A percentile compares a stretch with the other conserved stretches of the same genome.
These are phyloP conservation scores for Dromas ardeola DNA, from an alignment of 2,113 vertebrate genomes.

Conservation along the genomic window DNA sequence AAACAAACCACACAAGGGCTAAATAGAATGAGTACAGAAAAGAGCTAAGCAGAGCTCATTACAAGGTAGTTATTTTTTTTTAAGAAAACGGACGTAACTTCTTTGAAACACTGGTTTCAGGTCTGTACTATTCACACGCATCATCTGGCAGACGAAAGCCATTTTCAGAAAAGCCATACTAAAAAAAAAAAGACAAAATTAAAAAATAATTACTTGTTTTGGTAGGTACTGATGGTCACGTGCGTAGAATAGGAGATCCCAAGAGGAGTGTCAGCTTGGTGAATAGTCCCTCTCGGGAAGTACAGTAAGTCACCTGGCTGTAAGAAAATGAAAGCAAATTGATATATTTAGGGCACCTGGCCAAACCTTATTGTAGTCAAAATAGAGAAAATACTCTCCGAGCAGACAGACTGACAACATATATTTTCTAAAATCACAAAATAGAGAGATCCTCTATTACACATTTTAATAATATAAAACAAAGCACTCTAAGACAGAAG, in stretches of 20 bases:
- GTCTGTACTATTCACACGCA: neutral
- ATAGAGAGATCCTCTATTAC: neutral
- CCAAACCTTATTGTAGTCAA: neutral
- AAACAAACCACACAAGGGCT: neutral
- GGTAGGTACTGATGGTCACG: constrained; percentile 91
- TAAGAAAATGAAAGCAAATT: neutral
- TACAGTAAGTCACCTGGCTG: constrained; percentile 91
- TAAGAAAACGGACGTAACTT: neutral
- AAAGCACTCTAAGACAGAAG: neutral
- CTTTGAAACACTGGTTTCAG: neutral
- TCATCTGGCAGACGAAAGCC: neutral
- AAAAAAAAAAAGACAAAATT: neutral
- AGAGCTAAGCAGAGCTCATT: neutral
- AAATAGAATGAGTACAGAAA: neutral
- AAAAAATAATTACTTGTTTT: constrained; percentile 81
- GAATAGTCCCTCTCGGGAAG: constrained; percentile 93
- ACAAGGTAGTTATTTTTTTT: neutral
- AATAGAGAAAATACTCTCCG: neutral
- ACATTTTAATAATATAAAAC: neutral
- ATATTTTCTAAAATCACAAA: neutral
- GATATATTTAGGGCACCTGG: neutral
- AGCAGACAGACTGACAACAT: neutral
- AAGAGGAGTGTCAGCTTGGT: constrained; percentile 86
- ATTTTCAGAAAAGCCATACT: neutral
- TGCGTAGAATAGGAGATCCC: constrained; percentile 85